A percentile compares a stretch with the other conserved stretches of the same genome.
Conservation (phyloP, 2,797 vertebrate genomes). For the Trachops cirrhosus region DNA sequence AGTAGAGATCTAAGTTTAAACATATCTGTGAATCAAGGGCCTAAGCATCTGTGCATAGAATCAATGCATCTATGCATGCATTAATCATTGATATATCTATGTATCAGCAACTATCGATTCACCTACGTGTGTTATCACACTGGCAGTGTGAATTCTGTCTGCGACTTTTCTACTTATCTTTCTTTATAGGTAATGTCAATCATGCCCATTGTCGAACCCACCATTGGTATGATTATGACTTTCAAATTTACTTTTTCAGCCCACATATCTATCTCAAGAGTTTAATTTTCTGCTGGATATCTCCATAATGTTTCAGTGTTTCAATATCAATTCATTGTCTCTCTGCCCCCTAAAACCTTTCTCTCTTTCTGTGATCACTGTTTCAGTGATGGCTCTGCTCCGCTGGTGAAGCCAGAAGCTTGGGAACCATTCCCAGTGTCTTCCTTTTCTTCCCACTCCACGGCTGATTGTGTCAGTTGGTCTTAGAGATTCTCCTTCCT, state of each 20-base stretch:
- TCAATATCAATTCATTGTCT: neutral
- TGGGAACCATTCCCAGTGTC: neutral
- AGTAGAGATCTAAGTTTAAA: neutral
- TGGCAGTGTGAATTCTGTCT: neutral
- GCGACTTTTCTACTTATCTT: neutral
- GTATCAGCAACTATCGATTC: neutral
- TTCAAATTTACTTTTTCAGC: neutral
- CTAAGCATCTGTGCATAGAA: neutral
- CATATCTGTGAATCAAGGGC: neutral
- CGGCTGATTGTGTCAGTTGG: neutral
- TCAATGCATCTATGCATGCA: neutral
- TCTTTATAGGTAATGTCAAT: neutral
- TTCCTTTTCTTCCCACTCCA: neutral
- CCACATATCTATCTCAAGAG: neutral
- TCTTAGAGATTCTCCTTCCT: neutral
- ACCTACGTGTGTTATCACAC: neutral
- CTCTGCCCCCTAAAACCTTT: neutral
- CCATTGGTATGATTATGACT: neutral
- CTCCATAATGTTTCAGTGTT: neutral
- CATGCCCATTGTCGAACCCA: neutral
- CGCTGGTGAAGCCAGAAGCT: neutral
- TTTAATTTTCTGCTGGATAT: neutral
- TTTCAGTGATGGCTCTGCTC: neutral
- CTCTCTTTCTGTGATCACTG: neutral
- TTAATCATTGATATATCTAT: neutral